Evolutionary conservation across 92 coral and sea anemone genomes (phyloP).

Genomic region (Actinernus sp.): DNA sequence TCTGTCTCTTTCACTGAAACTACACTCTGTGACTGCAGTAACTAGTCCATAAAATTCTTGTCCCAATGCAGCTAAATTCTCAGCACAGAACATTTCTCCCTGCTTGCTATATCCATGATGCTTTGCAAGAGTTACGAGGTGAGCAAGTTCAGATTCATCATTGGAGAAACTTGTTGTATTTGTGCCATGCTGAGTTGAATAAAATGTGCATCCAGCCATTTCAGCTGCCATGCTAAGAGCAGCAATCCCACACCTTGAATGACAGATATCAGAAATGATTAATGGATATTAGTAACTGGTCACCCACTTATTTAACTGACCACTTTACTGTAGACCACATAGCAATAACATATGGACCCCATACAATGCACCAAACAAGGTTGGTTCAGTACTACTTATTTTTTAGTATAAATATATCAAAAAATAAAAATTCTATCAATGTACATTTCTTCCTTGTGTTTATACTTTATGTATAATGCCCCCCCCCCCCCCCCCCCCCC

Average conservation of each 20-base stretch:
- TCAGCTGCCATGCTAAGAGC: conserved; percentile 89
- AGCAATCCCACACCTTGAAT: conserved; percentile 97
- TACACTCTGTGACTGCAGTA: conserved; percentile 38
- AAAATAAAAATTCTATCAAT: no score
- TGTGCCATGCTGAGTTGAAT: background rate
- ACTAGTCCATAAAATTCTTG: conserved; percentile 69
- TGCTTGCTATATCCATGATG: conserved; percentile 64
- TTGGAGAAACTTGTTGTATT: background rate
- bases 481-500: no score
- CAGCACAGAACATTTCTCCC: conserved; percentile 94
- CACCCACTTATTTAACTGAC: no score
- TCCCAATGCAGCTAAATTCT: conserved; percentile 73
- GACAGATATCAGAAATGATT: no score
- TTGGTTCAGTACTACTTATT: no score
- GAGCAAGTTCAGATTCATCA: conserved; percentile 48
- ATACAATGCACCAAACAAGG: no score
- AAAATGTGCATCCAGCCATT: conserved; percentile 22
- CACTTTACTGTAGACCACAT: no score
- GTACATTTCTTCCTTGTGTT: no score
- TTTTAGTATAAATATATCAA: no score
- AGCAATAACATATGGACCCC: no score
- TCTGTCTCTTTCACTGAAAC: conserved; percentile 46
- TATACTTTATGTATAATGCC: no score
- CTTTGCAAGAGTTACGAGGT: conserved; percentile 67
- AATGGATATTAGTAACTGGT: no score